phyloP scores from a whole-genome alignment of 2,797 vertebrate genomes.

The Halcyon leucocephala region DNA sequence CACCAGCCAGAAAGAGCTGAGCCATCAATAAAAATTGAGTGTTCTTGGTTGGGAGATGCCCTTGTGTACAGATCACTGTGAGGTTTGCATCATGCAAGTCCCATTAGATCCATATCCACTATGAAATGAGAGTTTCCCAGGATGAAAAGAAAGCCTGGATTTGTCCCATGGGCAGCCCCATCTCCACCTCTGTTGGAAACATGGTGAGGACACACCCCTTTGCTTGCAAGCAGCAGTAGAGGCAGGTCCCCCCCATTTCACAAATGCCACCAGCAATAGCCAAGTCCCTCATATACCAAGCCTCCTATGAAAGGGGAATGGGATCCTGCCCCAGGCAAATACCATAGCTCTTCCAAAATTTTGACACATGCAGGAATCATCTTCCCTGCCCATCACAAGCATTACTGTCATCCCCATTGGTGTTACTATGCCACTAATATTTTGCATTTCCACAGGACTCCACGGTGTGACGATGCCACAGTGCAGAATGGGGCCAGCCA shows the following conservation, averaged over 20 bases:
- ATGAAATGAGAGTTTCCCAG: neutral
- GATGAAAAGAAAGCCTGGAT: neutral
- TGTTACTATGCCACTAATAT: neutral
- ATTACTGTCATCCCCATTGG: accelerated
- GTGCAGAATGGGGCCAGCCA: neutral
- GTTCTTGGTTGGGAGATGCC: no score
- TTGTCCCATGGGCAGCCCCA: neutral
- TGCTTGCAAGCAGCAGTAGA: neutral
- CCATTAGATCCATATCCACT: neutral
- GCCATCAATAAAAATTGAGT: neutral
- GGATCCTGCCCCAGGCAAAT: neutral
- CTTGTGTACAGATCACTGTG: neutral
- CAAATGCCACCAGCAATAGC: neutral
- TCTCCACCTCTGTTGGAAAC: neutral
- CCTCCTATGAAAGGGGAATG: neutral
- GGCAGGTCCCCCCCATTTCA: neutral
- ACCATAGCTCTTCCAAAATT: neutral
- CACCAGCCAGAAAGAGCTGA: neutral
- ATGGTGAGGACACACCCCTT: neutral
- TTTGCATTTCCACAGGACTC: neutral
- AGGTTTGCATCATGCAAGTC: neutral
- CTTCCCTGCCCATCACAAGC: no score
- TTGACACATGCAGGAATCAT: neutral
- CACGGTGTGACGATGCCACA: accelerated
- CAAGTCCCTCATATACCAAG: accelerated